phyloP scores from a whole-genome alignment of 1,140 invertebrate genomes.

The Papilio polyxenes region DNA sequence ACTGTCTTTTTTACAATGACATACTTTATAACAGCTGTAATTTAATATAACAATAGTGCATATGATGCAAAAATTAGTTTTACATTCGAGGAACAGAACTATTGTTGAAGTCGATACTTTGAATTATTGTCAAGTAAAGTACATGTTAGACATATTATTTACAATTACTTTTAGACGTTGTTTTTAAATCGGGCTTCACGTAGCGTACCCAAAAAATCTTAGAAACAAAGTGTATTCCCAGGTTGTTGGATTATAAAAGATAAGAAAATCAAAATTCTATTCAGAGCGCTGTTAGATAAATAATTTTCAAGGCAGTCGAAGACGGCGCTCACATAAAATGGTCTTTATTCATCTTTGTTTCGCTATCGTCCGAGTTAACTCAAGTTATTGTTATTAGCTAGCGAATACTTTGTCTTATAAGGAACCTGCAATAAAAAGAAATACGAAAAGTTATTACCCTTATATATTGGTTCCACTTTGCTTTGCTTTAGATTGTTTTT shows the following conservation, averaged over 20 bases:
- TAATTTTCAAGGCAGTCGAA: background rate
- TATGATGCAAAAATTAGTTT: too few relatives aligned
- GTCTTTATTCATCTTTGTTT: conserved; percentile 13
- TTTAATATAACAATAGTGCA: too few relatives aligned
- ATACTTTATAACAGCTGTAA: too few relatives aligned
- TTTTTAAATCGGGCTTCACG: background rate
- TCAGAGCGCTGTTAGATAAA: background rate
- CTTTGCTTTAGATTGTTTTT: background rate
- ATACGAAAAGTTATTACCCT: conserved; percentile 4
- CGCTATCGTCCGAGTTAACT: conserved; percentile 15
- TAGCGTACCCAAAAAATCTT: background rate
- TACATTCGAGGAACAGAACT: too few relatives aligned
- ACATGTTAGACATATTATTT: too few relatives aligned
- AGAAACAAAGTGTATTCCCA: background rate
- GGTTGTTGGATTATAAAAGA: background rate
- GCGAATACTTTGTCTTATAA: conserved; percentile 20
- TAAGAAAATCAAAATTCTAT: background rate
- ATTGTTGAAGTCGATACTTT: too few relatives aligned
- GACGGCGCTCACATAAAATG: conserved; percentile 5
- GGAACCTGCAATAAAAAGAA: conserved; percentile 18
- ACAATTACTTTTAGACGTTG: too few relatives aligned
- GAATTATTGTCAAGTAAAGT: too few relatives aligned
- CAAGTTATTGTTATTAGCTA: conserved; percentile 27
- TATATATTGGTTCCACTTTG: background rate
- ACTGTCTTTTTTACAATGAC: too few relatives aligned